These are phyloP conservation scores for Kryptolebias ocellatus DNA, from an alignment of 2,797 vertebrate species.

Conservation along the genomic window DNA sequence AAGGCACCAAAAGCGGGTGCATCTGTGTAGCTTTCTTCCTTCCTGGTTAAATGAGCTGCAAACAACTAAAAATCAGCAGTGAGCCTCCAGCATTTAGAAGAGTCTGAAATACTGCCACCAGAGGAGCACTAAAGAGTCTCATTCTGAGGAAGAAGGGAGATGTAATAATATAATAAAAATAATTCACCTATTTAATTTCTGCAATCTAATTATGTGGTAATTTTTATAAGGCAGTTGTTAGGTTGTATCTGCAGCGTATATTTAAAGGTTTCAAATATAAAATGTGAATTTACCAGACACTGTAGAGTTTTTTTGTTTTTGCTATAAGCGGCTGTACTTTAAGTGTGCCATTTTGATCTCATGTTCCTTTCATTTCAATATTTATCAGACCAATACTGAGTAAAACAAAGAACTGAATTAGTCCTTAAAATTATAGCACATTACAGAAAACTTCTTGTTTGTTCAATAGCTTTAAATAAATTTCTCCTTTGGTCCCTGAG, in stretches of 20 bases:
- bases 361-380: not conserved
- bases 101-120: not conserved
- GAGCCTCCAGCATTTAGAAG: slow-evolving; percentile 4
- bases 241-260: not conserved
- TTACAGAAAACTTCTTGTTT: not conserved
- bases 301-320: not conserved
- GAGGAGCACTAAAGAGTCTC: not conserved
- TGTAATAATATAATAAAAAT: not conserved
- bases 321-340: not conserved
- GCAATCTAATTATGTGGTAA: not conserved
- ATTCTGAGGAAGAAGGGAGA: not conserved
- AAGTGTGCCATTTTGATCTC: not conserved
- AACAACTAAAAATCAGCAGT: slow-evolving; percentile 1
- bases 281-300: not conserved
- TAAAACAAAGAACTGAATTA: not conserved
- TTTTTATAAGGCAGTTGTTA: not conserved
- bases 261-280: not conserved
- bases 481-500: too few relatives aligned
- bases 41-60: slow-evolving; percentile 5
- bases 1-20: not conserved
- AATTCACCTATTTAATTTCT: not conserved
- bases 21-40: not conserved
- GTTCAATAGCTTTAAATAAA: too few relatives aligned
- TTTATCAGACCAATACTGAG: not conserved
- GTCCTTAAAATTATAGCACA: not conserved